These are phyloP conservation scores for Microctonus aethiopoides DNA, from an alignment of 2,888 invertebrate species.

Conservation along the genomic window DNA sequence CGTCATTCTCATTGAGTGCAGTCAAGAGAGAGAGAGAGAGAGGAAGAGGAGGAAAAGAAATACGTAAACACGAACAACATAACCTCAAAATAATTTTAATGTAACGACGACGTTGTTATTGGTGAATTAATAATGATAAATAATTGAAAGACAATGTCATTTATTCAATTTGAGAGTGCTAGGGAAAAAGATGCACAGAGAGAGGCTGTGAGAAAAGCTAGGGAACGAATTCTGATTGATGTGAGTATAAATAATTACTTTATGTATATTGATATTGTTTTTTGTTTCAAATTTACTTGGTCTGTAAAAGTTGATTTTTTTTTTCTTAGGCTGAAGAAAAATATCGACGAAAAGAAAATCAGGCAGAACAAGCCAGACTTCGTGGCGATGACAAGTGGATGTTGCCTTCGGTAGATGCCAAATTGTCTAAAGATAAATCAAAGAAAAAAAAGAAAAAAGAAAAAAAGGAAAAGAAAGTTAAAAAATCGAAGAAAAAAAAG, in stretches of 20 bases:
- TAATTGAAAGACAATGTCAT: conserved; percentile 43
- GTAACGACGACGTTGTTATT: not conserved
- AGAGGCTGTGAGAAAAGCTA: conserved; percentile 47
- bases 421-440: conserved; percentile 35
- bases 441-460: conserved; percentile 45
- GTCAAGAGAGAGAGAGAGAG: no score
- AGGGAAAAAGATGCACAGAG: conserved; percentile 51
- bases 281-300: not conserved
- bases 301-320: not conserved
- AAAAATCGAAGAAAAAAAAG: conserved; percentile 45
- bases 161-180: conserved; percentile 53
- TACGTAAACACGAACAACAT: no score
- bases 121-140: not conserved
- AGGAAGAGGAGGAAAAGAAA: no score
- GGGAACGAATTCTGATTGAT: conserved; percentile 50
- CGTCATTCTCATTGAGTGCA: no score
- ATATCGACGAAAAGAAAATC: conserved; percentile 41
- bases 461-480: conserved; percentile 42
- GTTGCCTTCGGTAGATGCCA: conserved; percentile 64
- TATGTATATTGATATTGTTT: no score
- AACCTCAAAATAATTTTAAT: conserved; percentile 16
- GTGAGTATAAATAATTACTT: conserved; percentile 33
- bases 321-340: conserved; percentile 48
- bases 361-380: conserved; percentile 46
- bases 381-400: conserved; percentile 64